phyloP scores from a whole-genome alignment of 2,888 invertebrate species.

The Charanyca ferruginea region DNA sequence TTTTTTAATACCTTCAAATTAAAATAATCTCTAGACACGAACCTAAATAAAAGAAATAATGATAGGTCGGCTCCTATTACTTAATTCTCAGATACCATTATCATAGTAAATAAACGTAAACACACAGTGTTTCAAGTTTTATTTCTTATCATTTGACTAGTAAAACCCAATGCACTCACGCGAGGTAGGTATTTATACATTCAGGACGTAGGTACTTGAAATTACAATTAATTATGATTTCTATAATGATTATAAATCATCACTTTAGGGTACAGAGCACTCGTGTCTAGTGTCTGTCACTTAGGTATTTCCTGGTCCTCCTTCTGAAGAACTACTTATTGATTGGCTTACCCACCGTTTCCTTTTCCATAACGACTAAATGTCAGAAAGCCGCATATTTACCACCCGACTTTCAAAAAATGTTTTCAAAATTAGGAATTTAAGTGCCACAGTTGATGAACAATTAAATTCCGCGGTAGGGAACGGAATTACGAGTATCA shows the following conservation, averaged over 20 bases:
- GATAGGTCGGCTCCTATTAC: conserved; percentile 10
- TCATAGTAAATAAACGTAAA: conserved; percentile 31
- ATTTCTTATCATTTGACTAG: conserved; percentile 1
- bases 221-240: neutral
- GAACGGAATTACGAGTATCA: too few species aligned
- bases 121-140: neutral
- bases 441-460: too few species aligned
- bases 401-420: neutral
- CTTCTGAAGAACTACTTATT: neutral
- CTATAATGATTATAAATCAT: neutral
- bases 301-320: conserved; percentile 15
- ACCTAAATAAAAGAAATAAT: conserved; percentile 15
- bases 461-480: neutral
- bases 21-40: neutral
- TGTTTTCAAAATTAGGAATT: neutral
- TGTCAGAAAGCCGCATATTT: neutral
- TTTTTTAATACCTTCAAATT: too few species aligned
- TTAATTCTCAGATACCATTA: conserved; percentile 22
- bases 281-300: neutral
- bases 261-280: conserved; percentile 1
- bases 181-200: neutral
- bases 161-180: neutral
- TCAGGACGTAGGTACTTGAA: conserved; percentile 7
- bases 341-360: too few species aligned
- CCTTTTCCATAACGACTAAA: too few species aligned